Percentiles rank a stretch among this genome's conserved stretches.
Evolutionary conservation across 2,797 vertebrate genomes (phyloP).

Genomic region (Poecilia wingei): DNA sequence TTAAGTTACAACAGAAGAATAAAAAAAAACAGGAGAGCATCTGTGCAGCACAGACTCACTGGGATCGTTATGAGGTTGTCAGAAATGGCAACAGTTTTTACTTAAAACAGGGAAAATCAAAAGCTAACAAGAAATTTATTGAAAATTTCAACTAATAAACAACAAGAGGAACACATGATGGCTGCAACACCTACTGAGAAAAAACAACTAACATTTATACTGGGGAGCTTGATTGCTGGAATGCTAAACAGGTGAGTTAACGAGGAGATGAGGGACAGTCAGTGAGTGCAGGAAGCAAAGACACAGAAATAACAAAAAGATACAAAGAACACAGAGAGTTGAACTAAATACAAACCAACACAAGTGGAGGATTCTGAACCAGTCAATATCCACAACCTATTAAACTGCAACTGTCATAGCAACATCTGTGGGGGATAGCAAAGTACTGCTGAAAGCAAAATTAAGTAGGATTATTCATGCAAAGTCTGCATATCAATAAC

Average conservation of each 20-base stretch:
- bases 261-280: background rate
- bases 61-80: background rate
- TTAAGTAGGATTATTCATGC: background rate
- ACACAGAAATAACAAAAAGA: background rate
- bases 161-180: background rate
- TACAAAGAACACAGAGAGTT: background rate
- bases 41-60: background rate
- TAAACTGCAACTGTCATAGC: background rate
- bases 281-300: background rate
- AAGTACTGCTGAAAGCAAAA: background rate
- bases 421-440: background rate
- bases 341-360: background rate
- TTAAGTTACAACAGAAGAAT: background rate
- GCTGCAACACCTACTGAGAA: background rate
- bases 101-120: background rate
- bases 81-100: background rate
- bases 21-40: background rate
- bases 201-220: background rate
- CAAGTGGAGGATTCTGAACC: background rate
- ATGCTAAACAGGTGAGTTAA: background rate
- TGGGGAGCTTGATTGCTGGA: background rate
- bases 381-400: background rate
- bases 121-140: background rate
- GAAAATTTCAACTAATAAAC: background rate
- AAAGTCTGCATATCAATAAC: background rate